Evolutionary conservation across 2,113 vertebrate species (phyloP).

Genomic region (Australoheros scitulus): DNA sequence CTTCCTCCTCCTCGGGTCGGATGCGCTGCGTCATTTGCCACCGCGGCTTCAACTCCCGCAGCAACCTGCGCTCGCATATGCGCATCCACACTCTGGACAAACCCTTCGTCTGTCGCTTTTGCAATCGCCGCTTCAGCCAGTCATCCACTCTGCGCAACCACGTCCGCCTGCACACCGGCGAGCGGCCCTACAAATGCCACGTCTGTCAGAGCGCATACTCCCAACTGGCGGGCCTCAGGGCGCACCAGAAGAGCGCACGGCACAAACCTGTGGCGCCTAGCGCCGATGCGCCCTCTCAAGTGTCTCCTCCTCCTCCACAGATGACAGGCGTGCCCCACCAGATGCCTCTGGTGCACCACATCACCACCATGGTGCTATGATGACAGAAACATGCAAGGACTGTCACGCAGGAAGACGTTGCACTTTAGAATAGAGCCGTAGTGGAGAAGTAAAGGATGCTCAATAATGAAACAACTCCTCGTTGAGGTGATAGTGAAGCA

Average conservation of each 20-base stretch:
- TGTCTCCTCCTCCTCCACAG: slow-evolving; percentile 78
- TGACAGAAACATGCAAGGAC: slow-evolving; percentile 13
- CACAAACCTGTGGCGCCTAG: slow-evolving; percentile 85
- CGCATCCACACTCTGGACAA: slow-evolving; percentile 99
- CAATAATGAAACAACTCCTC: neutral
- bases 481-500: slow-evolving; percentile 28
- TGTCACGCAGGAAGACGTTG: slow-evolving; percentile 41
- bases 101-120: slow-evolving; percentile 97
- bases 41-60: slow-evolving; percentile 98
- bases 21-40: slow-evolving; percentile 99
- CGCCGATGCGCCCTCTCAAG: slow-evolving; percentile 61
- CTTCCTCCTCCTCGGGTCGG: slow-evolving; percentile 73
- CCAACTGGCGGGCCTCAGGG: slow-evolving; percentile 95
- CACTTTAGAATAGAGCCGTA: slow-evolving; percentile 67
- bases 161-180: slow-evolving; percentile 96
- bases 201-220: slow-evolving; percentile 98
- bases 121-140: slow-evolving; percentile 98
- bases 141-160: slow-evolving; percentile 98
- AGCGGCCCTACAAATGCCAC: slow-evolving; percentile 97
- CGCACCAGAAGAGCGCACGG: slow-evolving; percentile 96
- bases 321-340: slow-evolving; percentile 72
- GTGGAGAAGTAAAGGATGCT: slow-evolving; percentile 14
- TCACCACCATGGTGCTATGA: slow-evolving; percentile 94
- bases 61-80: slow-evolving; percentile 99
- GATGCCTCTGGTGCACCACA: slow-evolving; percentile 85